Conservation (phyloP, 92 coral and sea anemone genomes). For the Umimayanthus chanpuru region DNA sequence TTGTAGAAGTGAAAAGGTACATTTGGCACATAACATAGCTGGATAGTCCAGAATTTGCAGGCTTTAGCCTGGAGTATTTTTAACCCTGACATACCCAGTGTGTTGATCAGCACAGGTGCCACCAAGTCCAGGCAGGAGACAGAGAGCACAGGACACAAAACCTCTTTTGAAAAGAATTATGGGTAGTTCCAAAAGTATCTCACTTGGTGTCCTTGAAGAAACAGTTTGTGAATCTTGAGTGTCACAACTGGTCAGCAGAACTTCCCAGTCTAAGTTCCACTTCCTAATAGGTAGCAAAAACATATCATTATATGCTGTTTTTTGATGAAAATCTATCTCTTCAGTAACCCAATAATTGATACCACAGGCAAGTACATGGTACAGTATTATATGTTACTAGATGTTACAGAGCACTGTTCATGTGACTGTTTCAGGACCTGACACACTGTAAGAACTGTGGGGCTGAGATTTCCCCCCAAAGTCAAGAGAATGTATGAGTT, state of each 20-base stretch:
- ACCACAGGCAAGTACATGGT: too few species aligned
- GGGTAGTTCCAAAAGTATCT: conserved; percentile 51
- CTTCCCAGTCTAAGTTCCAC: conserved; percentile 63
- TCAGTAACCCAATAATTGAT: too few species aligned
- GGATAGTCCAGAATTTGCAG: too few species aligned
- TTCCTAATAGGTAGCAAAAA: conserved; percentile 28
- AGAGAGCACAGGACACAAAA: conserved; percentile 52
- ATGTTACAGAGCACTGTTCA: too few species aligned
- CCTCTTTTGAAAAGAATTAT: conserved; percentile 54
- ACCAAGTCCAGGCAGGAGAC: conserved; percentile 55
- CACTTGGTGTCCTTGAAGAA: conserved; percentile 7
- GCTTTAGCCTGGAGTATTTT: background rate
- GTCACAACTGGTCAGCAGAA: conserved; percentile 22
- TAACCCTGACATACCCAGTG: conserved; percentile 15
- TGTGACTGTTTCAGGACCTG: too few species aligned
- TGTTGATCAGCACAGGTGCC: background rate
- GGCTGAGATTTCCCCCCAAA: too few species aligned
- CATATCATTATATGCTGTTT: background rate
- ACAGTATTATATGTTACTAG: too few species aligned
- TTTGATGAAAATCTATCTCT: background rate
- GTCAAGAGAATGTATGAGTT: too few species aligned
- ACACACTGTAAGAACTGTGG: too few species aligned
- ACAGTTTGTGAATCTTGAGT: conserved; percentile 36
- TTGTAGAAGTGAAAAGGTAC: too few species aligned
- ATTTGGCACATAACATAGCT: too few species aligned